Evolutionary conservation across 2,113 vertebrate genomes (phyloP).

Genomic region (Ancistrus triradiatus): DNA sequence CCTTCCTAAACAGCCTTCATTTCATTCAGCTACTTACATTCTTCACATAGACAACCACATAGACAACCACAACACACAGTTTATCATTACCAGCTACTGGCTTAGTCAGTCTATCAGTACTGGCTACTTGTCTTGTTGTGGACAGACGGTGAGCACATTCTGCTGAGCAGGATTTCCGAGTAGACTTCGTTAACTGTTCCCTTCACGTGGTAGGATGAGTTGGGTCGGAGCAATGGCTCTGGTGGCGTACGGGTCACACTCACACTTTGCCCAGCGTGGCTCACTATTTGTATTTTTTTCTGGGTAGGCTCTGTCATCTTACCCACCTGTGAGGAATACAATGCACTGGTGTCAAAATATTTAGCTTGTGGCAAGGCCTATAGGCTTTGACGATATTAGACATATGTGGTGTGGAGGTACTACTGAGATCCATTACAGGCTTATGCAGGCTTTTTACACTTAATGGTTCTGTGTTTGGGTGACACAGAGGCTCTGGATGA

Average conservation of each 20-base stretch:
- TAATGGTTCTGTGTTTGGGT: too few species aligned
- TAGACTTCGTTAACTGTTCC: constrained; percentile 91
- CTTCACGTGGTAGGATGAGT: constrained; percentile 79
- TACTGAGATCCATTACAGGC: too few species aligned
- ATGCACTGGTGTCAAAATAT: not conserved
- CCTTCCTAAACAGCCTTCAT: too few species aligned
- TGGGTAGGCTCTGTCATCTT: constrained; percentile 65
- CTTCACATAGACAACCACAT: not conserved
- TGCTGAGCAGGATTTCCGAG: constrained; percentile 93
- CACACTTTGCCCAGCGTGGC: constrained; percentile 61
- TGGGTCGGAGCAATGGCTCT: constrained; percentile 57
- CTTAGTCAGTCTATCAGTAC: constrained; percentile 19
- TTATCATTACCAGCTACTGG: constrained; percentile 19
- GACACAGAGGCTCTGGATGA: too few species aligned
- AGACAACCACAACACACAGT: constrained; percentile 5
- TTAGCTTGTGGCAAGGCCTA: not conserved
- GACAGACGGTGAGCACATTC: constrained; percentile 71
- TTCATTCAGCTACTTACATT: constrained; percentile 4
- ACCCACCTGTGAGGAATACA: constrained; percentile 75
- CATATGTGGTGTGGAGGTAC: too few species aligned
- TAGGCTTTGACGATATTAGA: too few species aligned
- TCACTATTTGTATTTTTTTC: constrained; percentile 66
- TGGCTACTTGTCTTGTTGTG: constrained; percentile 42
- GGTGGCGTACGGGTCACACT: constrained; percentile 52
- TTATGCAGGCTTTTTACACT: too few species aligned